Conservation (phyloP, 2,113 vertebrate species). For the Myotis davidii region DNA sequence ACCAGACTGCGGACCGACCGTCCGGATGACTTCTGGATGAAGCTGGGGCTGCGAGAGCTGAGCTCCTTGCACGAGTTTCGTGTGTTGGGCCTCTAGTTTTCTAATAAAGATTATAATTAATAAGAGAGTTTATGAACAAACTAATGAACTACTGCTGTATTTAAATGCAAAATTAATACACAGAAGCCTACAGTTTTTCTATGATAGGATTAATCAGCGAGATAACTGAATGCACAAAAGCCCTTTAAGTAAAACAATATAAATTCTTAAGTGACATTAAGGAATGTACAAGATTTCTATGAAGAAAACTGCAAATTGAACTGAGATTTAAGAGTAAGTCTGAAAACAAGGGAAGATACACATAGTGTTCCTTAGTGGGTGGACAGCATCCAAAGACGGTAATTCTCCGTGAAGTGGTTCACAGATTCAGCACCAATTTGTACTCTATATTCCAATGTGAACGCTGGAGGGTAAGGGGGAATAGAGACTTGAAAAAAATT, state of each 20-base stretch:
- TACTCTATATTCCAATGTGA: background rate
- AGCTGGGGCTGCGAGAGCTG: too few species aligned
- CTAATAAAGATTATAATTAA: constrained; percentile 35
- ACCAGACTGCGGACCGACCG: too few species aligned
- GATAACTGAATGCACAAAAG: constrained; percentile 30
- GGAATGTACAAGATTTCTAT: background rate
- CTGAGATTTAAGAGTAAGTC: background rate
- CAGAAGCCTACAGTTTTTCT: constrained; percentile 49
- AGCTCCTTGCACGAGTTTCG: too few species aligned
- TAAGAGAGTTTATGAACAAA: background rate
- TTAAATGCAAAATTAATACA: constrained; percentile 43
- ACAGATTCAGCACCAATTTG: background rate
- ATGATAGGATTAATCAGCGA: background rate
- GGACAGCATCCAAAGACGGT: background rate
- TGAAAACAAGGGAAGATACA: background rate
- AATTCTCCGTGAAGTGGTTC: background rate
- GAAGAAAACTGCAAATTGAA: constrained; percentile 14
- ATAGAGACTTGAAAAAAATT: background rate
- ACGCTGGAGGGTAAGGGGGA: background rate
- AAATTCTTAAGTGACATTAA: background rate
- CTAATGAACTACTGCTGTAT: background rate
- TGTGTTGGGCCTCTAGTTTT: background rate
- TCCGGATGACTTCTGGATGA: too few species aligned
- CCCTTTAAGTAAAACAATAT: constrained; percentile 20
- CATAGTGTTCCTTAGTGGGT: background rate